Conservation (phyloP, 35 echinoderm and acorn worm genomes). For the Amphiura filiformis region DNA sequence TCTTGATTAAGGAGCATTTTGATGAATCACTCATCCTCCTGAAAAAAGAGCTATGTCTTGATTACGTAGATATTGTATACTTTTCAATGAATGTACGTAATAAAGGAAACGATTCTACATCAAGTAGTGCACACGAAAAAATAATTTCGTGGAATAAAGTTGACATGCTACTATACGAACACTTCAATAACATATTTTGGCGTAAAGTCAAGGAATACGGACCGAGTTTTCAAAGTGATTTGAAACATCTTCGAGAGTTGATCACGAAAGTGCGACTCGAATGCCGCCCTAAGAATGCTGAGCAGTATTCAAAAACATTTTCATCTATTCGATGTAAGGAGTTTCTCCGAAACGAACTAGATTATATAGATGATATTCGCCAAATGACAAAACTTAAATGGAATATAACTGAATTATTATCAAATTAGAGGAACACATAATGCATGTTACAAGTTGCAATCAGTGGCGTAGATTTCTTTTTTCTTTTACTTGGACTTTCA, state of each 20-base stretch:
- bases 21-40: slow-evolving; percentile 65
- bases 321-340: neutral
- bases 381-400: neutral
- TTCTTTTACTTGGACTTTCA: too few species aligned
- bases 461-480: too few species aligned
- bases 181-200: slow-evolving; percentile 57
- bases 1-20: slow-evolving; percentile 66
- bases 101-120: slow-evolving; percentile 1
- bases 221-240: slow-evolving; percentile 30
- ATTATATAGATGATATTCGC: neutral
- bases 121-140: neutral
- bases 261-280: neutral
- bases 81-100: slow-evolving; percentile 35
- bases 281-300: neutral
- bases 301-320: neutral
- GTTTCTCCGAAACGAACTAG: neutral
- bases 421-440: too few species aligned
- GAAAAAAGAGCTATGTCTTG: slow-evolving; percentile 56
- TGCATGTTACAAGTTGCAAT: too few species aligned
- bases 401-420: too few species aligned
- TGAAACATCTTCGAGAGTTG: neutral
- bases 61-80: slow-evolving; percentile 71
- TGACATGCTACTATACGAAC: slow-evolving; percentile 39
- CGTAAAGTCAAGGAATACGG: slow-evolving; percentile 38
- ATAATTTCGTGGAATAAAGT: slow-evolving; percentile 25